Percentiles rank a stretch among this genome's conserved stretches.
phyloP scores from a whole-genome alignment of 2,797 vertebrate genomes.

The Alfaro cultratus region DNA sequence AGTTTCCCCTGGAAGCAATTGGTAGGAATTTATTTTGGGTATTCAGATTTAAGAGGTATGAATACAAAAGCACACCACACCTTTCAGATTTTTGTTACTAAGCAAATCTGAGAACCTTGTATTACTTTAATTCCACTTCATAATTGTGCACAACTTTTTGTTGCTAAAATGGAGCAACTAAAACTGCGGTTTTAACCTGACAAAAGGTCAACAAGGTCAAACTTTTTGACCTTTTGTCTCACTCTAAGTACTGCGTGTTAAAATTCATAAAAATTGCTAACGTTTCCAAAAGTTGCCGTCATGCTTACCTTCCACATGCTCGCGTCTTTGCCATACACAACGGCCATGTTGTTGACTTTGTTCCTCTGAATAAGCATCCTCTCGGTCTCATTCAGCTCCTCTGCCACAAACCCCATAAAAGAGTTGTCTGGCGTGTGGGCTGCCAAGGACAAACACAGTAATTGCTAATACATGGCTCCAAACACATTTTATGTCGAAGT shows the following conservation, averaged over 20 bases:
- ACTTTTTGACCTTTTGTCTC: background rate
- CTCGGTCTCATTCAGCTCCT: constrained; percentile 93
- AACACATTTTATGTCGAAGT: constrained; percentile 33
- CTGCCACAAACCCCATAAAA: constrained; percentile 98
- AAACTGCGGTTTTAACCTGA: background rate
- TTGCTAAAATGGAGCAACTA: background rate
- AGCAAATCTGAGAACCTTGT: background rate
- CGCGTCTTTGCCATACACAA: constrained; percentile 95
- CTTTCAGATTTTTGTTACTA: background rate
- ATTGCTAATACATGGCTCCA: constrained; percentile 25
- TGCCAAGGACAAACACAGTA: constrained; percentile 71
- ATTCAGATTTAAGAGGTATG: background rate
- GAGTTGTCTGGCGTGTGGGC: constrained; percentile 99
- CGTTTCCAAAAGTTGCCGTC: background rate
- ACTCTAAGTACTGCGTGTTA: background rate
- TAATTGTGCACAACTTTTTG: background rate
- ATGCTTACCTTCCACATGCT: constrained; percentile 95
- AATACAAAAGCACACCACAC: background rate
- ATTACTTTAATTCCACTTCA: background rate
- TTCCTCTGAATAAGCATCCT: constrained; percentile 83
- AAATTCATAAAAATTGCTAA: background rate
- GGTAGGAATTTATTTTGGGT: background rate
- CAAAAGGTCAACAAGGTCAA: background rate
- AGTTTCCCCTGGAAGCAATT: no score
- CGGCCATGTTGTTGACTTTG: constrained; percentile 94